phyloP scores from a whole-genome alignment of 2,113 vertebrate species.

The Centropus unirufus region DNA sequence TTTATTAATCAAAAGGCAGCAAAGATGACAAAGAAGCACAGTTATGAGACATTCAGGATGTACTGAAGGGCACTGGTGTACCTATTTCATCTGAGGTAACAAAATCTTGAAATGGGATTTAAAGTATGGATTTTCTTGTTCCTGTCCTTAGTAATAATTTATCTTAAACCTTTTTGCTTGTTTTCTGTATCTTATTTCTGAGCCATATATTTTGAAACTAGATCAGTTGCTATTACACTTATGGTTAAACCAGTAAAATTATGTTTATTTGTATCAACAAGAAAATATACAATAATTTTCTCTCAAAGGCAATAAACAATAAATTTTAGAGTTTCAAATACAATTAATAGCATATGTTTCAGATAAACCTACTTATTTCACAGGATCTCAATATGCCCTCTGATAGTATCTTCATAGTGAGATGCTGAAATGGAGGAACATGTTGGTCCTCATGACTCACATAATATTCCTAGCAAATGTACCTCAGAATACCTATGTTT shows the following conservation, averaged over 20 bases:
- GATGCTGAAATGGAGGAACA: neutral
- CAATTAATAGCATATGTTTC: neutral
- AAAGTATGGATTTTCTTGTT: neutral
- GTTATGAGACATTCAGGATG: neutral
- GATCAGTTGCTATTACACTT: neutral
- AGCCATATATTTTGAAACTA: neutral
- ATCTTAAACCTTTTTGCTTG: neutral
- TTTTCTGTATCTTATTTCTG: neutral
- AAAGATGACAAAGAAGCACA: constrained; percentile 2
- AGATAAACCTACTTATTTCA: neutral
- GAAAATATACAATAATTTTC: neutral
- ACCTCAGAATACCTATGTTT: neutral
- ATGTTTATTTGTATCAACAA: neutral
- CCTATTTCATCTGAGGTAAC: neutral
- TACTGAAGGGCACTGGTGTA: neutral
- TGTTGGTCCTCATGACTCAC: neutral
- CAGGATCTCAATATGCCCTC: neutral
- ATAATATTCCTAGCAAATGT: neutral
- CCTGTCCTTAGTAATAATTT: neutral
- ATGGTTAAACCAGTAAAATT: neutral
- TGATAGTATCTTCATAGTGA: neutral
- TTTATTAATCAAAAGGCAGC: constrained; percentile 38
- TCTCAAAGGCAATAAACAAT: neutral
- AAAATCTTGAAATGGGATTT: neutral
- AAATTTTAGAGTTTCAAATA: neutral